These are phyloP conservation scores for Nothocercus julius DNA, from an alignment of 2,113 vertebrate genomes.

Conservation along the genomic window DNA sequence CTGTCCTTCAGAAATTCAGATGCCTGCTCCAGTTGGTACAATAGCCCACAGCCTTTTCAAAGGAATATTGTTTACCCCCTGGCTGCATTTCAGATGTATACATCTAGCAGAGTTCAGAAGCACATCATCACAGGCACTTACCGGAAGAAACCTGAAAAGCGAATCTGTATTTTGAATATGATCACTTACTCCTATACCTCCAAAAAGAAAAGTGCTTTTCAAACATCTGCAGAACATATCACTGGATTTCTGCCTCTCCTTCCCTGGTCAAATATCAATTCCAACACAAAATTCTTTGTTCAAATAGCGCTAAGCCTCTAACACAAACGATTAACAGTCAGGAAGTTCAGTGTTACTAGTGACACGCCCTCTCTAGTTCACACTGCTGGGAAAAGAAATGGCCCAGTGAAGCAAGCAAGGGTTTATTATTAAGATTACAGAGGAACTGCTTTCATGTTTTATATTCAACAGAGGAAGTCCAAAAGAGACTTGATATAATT, in stretches of 20 bases:
- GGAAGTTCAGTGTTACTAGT: neutral
- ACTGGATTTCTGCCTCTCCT: conserved; percentile 29
- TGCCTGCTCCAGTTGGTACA: neutral
- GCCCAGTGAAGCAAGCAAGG: neutral
- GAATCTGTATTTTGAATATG: conserved; percentile 23
- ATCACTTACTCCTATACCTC: conserved; percentile 21
- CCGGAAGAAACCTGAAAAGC: neutral
- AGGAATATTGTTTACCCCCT: neutral
- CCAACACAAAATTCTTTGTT: conserved; percentile 33
- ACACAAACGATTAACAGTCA: conserved; percentile 16
- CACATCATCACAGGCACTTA: neutral
- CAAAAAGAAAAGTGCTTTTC: conserved; percentile 30
- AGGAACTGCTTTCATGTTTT: neutral
- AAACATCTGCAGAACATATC: conserved; percentile 48
- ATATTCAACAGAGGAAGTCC: neutral
- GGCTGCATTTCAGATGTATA: neutral
- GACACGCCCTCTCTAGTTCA: neutral
- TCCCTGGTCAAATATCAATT: neutral
- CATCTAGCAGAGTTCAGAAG: conserved; percentile 6
- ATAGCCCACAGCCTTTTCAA: neutral
- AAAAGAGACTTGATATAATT: neutral
- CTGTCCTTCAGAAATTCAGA: conserved; percentile 15
- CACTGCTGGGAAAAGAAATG: neutral
- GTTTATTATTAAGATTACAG: neutral
- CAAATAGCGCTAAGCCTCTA: neutral